Conservation (phyloP, 2,888 invertebrate genomes). For the Luperina testacea region DNA sequence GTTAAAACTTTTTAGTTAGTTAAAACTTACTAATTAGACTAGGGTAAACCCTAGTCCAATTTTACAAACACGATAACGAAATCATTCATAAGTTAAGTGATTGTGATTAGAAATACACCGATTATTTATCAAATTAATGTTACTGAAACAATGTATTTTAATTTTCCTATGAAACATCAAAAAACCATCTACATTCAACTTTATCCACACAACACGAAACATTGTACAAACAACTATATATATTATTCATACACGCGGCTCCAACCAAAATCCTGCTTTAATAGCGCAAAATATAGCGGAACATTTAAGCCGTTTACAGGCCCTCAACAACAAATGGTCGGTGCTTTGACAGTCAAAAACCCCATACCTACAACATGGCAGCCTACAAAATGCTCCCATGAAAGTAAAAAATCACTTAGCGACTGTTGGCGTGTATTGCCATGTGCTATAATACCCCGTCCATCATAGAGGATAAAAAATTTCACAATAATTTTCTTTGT, state of each 20-base stretch:
- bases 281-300: constrained; percentile 33
- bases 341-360: constrained; percentile 41
- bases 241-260: constrained; percentile 27
- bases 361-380: constrained; percentile 52
- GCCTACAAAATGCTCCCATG: constrained; percentile 50
- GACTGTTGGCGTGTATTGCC: constrained; percentile 47
- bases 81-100: not conserved
- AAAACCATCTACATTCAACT: not conserved
- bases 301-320: constrained; percentile 31
- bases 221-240: constrained; percentile 21
- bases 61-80: not conserved
- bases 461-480: constrained; percentile 78
- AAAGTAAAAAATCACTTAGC: constrained; percentile 58
- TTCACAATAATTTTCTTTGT: constrained; percentile 78
- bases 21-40: no score
- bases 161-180: not conserved
- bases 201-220: not conserved
- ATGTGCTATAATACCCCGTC: constrained; percentile 68
- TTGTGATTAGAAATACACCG: not conserved
- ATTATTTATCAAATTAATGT: not conserved
- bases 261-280: constrained; percentile 15
- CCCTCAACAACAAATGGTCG: constrained; percentile 36
- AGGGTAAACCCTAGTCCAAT: not conserved
- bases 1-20: no score
- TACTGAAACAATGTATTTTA: not conserved